Evolutionary conservation across 2,888 invertebrate species (phyloP).

Genomic region (Drepana falcataria): DNA sequence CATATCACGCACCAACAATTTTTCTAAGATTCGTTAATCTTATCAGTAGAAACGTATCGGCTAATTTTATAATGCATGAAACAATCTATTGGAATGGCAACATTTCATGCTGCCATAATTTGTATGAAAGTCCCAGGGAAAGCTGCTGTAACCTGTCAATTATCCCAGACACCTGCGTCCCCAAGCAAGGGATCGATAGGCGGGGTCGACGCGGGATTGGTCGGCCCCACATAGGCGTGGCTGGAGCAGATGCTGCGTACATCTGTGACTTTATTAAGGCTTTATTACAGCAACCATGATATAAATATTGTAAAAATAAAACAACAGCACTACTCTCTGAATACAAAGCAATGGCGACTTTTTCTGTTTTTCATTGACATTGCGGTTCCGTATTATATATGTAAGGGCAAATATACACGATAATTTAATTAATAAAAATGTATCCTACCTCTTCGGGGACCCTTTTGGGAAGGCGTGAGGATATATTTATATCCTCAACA

Average conservation of each 20-base stretch:
- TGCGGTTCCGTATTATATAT: too few relatives aligned
- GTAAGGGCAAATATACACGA: too few relatives aligned
- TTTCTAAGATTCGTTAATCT: not conserved
- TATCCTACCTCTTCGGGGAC: too few relatives aligned
- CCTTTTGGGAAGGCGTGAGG: too few relatives aligned
- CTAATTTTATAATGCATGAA: not conserved
- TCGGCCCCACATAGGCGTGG: conserved; percentile 36
- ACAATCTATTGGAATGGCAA: conserved; percentile 1
- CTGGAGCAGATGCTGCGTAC: conserved; percentile 35
- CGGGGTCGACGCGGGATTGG: conserved; percentile 59
- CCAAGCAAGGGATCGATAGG: conserved; percentile 53
- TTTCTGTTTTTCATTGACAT: too few relatives aligned
- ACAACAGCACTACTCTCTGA: too few relatives aligned
- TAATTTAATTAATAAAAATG: too few relatives aligned
- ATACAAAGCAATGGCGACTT: too few relatives aligned
- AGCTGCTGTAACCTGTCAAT: conserved; percentile 38
- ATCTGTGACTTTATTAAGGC: conserved; percentile 5
- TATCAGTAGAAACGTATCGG: not conserved
- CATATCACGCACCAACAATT: too few relatives aligned
- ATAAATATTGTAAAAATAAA: too few relatives aligned
- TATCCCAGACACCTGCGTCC: conserved; percentile 60
- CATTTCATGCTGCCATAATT: conserved; percentile 12
- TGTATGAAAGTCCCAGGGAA: conserved; percentile 21
- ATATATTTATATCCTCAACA: too few relatives aligned
- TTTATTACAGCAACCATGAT: conserved; percentile 1